Conservation (phyloP, 2,113 vertebrate species). For the Bubo scandiacus region DNA sequence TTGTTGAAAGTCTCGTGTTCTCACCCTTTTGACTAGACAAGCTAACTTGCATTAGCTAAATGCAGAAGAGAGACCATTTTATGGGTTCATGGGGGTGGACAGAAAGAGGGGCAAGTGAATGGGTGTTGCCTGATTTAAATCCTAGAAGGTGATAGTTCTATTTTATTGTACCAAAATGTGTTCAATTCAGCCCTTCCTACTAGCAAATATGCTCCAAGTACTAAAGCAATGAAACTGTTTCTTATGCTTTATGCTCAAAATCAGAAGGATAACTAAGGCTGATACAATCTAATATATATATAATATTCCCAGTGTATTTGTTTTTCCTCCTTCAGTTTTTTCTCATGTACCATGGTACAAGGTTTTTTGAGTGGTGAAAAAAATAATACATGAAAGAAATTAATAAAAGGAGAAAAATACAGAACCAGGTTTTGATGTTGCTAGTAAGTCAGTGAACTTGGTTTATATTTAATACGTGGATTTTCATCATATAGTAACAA, state of each 20-base stretch:
- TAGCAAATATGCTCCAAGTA: neutral
- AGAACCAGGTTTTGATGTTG: neutral
- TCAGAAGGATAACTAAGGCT: neutral
- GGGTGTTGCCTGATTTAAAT: neutral
- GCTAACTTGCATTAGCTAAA: neutral
- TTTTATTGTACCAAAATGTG: neutral
- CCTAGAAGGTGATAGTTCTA: neutral
- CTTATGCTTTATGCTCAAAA: neutral
- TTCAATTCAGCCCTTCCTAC: neutral
- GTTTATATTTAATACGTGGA: neutral
- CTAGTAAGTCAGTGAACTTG: neutral
- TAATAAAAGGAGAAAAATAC: neutral
- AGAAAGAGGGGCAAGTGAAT: neutral
- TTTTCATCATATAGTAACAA: neutral
- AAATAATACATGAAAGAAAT: neutral
- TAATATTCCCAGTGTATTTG: neutral
- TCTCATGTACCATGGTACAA: neutral
- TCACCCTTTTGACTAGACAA: neutral
- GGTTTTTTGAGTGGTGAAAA: neutral
- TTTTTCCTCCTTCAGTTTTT: neutral
- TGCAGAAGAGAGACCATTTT: neutral
- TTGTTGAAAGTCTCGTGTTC: neutral
- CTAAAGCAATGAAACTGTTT: neutral
- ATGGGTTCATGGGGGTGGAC: too few relatives aligned
- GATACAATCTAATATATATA: accelerated